Evolutionary conservation across 2,113 vertebrate genomes (phyloP).

Genomic region (Rhynchomys soricoides): DNA sequence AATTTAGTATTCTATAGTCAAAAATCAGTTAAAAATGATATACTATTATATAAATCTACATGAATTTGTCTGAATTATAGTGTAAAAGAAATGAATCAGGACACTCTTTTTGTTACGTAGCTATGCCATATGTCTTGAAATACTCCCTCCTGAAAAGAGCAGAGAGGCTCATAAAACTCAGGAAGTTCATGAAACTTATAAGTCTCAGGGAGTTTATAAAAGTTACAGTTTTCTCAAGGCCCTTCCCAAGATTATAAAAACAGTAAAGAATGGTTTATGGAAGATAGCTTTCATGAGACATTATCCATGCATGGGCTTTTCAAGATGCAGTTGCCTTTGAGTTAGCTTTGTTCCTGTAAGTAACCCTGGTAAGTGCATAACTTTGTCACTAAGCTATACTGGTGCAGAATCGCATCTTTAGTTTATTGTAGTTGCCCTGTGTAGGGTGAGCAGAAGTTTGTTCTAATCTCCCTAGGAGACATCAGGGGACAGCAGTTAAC

Average conservation of each 20-base stretch:
- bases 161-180: not conserved
- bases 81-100: not conserved
- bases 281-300: not conserved
- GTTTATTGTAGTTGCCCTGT: not conserved
- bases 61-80: slow-evolving; percentile 43
- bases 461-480: not conserved
- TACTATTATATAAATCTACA: not conserved
- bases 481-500: not conserved
- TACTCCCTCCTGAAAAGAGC: not conserved
- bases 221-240: not conserved
- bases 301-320: not conserved
- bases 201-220: not conserved
- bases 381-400: not conserved
- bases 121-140: not conserved
- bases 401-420: not conserved
- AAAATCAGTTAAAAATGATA: slow-evolving; percentile 35
- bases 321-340: not conserved
- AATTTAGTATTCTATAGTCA: not conserved
- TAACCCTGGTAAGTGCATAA: not conserved
- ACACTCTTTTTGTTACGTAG: not conserved
- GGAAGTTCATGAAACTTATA: not conserved
- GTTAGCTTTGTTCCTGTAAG: not conserved
- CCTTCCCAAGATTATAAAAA: not conserved
- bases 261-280: not conserved
- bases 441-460: not conserved